Evolutionary conservation across 2,888 invertebrate species (phyloP).

Genomic region (Thecocarcelia acutangulata): DNA sequence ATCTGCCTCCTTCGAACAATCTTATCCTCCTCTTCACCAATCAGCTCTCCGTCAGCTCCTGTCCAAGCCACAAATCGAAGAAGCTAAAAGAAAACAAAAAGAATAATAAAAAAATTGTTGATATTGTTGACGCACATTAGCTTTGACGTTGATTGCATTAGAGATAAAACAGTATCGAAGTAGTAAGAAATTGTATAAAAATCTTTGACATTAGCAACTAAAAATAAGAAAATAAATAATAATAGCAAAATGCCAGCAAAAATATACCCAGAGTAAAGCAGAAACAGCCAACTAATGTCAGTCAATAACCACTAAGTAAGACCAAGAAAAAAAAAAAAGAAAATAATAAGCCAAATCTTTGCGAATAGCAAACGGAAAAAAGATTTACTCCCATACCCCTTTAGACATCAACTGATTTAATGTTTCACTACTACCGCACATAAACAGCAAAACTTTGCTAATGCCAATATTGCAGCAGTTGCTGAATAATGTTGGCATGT

Average conservation of each 20-base stretch:
- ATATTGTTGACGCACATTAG: constrained; percentile 69
- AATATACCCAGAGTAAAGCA: constrained; percentile 14
- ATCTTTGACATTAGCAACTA: constrained; percentile 68
- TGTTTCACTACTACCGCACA: constrained; percentile 45
- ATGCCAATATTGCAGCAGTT: constrained; percentile 41
- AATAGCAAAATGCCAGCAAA: constrained; percentile 33
- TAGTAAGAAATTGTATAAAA: constrained; percentile 61
- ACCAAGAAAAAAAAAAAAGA: constrained; percentile 37
- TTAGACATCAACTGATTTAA: constrained; percentile 62
- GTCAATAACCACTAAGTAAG: constrained; percentile 57
- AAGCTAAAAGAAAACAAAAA: neutral
- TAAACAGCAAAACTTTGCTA: constrained; percentile 36
- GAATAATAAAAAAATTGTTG: constrained; percentile 28
- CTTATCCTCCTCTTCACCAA: constrained; percentile 27
- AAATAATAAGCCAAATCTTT: neutral
- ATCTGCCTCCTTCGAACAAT: constrained; percentile 44
- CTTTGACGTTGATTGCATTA: constrained; percentile 70
- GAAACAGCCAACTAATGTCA: constrained; percentile 63
- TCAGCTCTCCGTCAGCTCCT: neutral
- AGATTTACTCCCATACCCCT: constrained; percentile 54
- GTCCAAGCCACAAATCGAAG: neutral
- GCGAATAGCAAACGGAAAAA: neutral
- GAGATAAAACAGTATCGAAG: constrained; percentile 59
- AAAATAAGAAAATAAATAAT: constrained; percentile 57
- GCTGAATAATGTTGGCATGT: constrained; percentile 62